Percentiles rank a stretch among this genome's conserved stretches.
These are phyloP conservation scores for Atractosteus spatula DNA, from an alignment of 2,113 vertebrate genomes.

Conservation along the genomic window DNA sequence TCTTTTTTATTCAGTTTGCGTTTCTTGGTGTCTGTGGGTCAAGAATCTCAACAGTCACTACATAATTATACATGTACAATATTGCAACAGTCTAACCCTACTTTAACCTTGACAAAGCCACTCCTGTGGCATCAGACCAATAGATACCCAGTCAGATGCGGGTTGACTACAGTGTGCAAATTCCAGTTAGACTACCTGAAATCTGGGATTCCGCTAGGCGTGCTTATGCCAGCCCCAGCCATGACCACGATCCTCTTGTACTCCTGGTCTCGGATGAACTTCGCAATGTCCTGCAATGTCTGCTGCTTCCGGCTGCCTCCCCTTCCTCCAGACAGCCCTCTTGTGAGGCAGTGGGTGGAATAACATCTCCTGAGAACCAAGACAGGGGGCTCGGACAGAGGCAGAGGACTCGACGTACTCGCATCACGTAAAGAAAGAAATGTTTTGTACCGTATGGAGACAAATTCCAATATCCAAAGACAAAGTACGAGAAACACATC, in stretches of 20 bases:
- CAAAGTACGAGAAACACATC: no score
- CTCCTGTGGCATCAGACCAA: not conserved
- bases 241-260: conserved; percentile 80
- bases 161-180: not conserved
- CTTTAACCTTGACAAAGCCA: no score
- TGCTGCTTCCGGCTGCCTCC: conserved; percentile 35
- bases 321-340: conserved; percentile 44
- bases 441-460: no score
- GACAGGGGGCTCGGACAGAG: not conserved
- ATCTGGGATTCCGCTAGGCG: conserved; percentile 89
- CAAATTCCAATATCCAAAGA: no score
- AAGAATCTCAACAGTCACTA: no score
- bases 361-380: conserved; percentile 10
- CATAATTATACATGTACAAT: no score
- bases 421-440: no score
- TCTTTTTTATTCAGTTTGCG: no score
- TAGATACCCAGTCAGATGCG: no score
- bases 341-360: conserved; percentile 24
- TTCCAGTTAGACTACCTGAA: conserved; percentile 72
- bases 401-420: no score
- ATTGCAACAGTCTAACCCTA: no score
- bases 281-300: conserved; percentile 68
- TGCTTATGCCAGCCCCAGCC: conserved; percentile 91
- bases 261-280: conserved; percentile 53
- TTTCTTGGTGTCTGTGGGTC: no score